Percentiles rank a stretch among this genome's conserved stretches.
These are phyloP conservation scores for Gasteruption jaculator DNA, from an alignment of 2,888 invertebrate genomes.

Conservation along the genomic window DNA sequence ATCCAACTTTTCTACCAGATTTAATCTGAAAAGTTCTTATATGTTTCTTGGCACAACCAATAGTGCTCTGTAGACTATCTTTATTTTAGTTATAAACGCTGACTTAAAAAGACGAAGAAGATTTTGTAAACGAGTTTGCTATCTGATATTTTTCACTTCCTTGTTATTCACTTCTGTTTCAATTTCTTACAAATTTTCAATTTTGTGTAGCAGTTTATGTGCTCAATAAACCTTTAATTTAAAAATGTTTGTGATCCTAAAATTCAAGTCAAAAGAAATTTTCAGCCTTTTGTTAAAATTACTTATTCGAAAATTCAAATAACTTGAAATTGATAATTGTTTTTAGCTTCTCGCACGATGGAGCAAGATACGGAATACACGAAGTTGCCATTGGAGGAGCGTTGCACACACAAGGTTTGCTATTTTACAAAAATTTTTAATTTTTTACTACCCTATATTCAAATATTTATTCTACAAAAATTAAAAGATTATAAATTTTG, in stretches of 20 bases:
- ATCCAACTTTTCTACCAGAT: too few species aligned
- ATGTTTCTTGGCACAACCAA: too few species aligned
- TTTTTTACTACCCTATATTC: not conserved
- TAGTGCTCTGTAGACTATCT: too few species aligned
- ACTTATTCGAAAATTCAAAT: not conserved
- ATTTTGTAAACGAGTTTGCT: too few species aligned
- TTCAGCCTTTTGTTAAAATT: not conserved
- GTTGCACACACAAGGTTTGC: constrained; percentile 80
- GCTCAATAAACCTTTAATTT: not conserved
- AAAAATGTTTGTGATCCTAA: not conserved
- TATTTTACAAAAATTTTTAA: not conserved
- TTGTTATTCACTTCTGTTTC: too few species aligned
- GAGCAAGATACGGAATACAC: constrained; percentile 85
- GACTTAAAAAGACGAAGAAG: too few species aligned
- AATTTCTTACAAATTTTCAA: not conserved
- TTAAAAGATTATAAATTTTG: too few species aligned
- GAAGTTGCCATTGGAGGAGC: constrained; percentile 83
- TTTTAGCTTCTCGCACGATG: constrained; percentile 54
- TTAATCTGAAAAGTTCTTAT: too few species aligned
- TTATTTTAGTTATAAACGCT: too few species aligned
- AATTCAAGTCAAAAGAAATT: constrained; percentile 1
- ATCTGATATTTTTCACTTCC: too few species aligned
- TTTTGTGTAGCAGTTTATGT: not conserved
- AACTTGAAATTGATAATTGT: not conserved
- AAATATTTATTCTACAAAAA: not conserved